Conservation (phyloP, 2,888 invertebrate genomes). For the Chironomus tentans region DNA sequence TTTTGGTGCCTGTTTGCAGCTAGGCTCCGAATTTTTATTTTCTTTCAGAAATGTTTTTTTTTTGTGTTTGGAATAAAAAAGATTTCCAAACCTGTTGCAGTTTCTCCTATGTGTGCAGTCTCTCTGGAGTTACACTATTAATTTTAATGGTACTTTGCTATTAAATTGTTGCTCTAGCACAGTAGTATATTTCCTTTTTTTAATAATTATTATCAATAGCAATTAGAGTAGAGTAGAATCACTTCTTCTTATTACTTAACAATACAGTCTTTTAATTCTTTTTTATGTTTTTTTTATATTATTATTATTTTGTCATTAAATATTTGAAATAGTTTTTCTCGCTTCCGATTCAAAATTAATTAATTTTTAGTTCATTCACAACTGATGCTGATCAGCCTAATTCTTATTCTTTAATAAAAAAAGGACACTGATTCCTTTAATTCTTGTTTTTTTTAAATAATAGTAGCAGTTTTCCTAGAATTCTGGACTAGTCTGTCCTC, state of each 20-base stretch:
- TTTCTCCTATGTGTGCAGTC: neutral
- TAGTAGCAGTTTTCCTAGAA: neutral
- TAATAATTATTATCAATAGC: slow-evolving; percentile 16
- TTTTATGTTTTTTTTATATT: slow-evolving; percentile 9
- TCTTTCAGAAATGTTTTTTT: neutral
- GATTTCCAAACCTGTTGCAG: neutral
- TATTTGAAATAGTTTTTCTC: neutral
- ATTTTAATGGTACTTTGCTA: slow-evolving; percentile 6
- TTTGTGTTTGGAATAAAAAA: neutral
- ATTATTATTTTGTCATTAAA: neutral
- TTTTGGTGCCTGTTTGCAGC: neutral
- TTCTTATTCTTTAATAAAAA: neutral
- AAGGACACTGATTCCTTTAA: neutral
- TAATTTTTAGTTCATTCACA: neutral
- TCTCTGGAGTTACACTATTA: neutral
- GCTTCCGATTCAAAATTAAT: neutral
- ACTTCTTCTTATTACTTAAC: slow-evolving; percentile 28
- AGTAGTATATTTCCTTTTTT: slow-evolving; percentile 3
- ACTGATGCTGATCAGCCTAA: neutral
- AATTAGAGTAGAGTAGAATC: slow-evolving; percentile 27
- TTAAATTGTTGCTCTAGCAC: slow-evolving; percentile 3
- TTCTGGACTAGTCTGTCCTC: slow-evolving; percentile 1
- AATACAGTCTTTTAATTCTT: slow-evolving; percentile 26
- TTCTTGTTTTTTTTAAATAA: too few relatives aligned
- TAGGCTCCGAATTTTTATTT: too few relatives aligned